phyloP scores from a whole-genome alignment of 2,888 invertebrate species.

The Brachyptera risi region DNA sequence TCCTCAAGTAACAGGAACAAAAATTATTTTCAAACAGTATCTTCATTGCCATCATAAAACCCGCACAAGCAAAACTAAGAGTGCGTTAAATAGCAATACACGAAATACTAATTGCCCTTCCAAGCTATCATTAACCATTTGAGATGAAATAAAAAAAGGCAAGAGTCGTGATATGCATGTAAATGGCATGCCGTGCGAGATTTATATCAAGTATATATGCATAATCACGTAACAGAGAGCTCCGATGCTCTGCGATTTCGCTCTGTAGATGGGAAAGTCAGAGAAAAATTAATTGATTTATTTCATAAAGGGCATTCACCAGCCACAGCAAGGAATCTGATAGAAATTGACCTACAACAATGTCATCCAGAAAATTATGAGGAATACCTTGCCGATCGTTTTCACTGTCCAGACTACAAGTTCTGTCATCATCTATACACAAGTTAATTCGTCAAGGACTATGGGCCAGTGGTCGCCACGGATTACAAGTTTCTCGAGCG shows the following conservation, averaged over 20 bases:
- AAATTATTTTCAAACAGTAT: not conserved
- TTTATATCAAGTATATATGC: too few species aligned
- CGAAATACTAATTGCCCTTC: not conserved
- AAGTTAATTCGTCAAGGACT: not conserved
- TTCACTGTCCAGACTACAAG: not conserved
- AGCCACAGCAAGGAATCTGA: not conserved
- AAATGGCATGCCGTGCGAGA: too few species aligned
- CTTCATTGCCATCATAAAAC: not conserved
- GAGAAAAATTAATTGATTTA: not conserved
- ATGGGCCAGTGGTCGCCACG: not conserved
- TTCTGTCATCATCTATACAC: not conserved
- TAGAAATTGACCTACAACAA: not conserved
- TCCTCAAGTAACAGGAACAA: not conserved
- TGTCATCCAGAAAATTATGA: not conserved
- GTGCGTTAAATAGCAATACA: not conserved
- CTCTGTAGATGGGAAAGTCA: not conserved
- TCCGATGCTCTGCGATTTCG: slow-evolving; percentile 1
- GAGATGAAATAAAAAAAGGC: not conserved
- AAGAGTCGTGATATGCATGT: not conserved
- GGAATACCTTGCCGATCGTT: not conserved
- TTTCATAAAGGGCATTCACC: slow-evolving; percentile 1
- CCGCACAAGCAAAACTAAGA: not conserved
- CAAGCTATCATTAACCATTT: not conserved
- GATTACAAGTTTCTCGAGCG: not conserved
- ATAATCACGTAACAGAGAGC: not conserved